A percentile compares a stretch with the other conserved stretches of the same genome.
Conservation (phyloP, 2,113 vertebrate species). For the Rhea americana region DNA sequence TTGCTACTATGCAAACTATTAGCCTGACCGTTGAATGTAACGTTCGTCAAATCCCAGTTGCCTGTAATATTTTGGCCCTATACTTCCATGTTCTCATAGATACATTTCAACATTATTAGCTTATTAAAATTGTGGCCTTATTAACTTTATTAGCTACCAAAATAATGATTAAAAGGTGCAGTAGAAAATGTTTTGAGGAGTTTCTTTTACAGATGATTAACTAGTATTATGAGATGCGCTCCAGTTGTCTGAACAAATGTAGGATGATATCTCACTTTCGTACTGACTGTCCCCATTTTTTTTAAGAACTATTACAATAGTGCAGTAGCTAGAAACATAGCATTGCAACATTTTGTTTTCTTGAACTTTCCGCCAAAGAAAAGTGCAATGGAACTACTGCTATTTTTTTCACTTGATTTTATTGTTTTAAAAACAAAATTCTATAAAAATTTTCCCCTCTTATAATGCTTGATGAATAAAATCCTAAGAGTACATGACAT, state of each 20-base stretch:
- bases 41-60: not conserved
- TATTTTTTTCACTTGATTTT: not conserved
- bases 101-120: not conserved
- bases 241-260: not conserved
- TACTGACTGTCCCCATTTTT: not conserved
- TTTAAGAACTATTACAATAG: not conserved
- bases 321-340: not conserved
- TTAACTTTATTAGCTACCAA: not conserved
- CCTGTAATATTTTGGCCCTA: not conserved
- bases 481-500: not conserved
- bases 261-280: not conserved
- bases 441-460: not conserved
- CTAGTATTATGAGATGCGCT: not conserved
- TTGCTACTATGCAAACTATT: not conserved
- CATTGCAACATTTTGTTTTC: not conserved
- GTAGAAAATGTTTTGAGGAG: not conserved
- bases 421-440: not conserved
- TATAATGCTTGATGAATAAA: not conserved
- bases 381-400: not conserved
- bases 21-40: not conserved
- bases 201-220: not conserved
- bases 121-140: not conserved
- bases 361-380: not conserved
- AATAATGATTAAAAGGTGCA: not conserved
- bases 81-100: not conserved